Conservation (phyloP, 2,113 vertebrate species). For the Apteryx owenii region DNA sequence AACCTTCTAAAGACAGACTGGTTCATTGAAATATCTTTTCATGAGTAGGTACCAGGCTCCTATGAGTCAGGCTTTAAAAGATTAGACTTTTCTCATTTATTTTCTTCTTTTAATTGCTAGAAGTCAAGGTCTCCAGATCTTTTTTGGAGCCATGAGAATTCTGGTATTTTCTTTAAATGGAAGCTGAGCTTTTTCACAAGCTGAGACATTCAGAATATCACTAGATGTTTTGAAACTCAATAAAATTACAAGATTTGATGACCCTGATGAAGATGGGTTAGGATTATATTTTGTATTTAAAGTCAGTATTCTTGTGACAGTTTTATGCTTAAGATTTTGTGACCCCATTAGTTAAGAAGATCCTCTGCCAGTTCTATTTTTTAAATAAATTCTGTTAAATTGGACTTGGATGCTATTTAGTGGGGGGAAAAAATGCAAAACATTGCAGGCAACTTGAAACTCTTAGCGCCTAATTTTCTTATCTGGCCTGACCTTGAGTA, state of each 20-base stretch:
- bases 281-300: background rate
- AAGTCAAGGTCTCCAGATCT: background rate
- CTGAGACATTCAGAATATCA: background rate
- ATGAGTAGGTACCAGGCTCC: background rate
- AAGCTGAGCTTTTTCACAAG: background rate
- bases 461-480: background rate
- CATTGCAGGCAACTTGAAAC: background rate
- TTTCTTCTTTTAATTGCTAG: background rate
- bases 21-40: background rate
- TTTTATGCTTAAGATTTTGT: background rate
- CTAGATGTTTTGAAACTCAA: background rate
- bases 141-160: background rate
- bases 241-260: background rate
- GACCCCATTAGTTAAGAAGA: background rate
- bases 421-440: background rate
- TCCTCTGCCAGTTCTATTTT: background rate
- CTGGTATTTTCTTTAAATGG: background rate
- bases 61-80: background rate
- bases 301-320: background rate
- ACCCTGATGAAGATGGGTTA: background rate
- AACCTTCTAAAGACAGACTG: background rate
- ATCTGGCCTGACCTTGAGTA: background rate
- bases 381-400: background rate
- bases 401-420: background rate
- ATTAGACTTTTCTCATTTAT: background rate